A percentile compares a stretch with the other conserved stretches of the same genome.
phyloP scores from a whole-genome alignment of 1,140 invertebrate species.

The Maniola jurtina region DNA sequence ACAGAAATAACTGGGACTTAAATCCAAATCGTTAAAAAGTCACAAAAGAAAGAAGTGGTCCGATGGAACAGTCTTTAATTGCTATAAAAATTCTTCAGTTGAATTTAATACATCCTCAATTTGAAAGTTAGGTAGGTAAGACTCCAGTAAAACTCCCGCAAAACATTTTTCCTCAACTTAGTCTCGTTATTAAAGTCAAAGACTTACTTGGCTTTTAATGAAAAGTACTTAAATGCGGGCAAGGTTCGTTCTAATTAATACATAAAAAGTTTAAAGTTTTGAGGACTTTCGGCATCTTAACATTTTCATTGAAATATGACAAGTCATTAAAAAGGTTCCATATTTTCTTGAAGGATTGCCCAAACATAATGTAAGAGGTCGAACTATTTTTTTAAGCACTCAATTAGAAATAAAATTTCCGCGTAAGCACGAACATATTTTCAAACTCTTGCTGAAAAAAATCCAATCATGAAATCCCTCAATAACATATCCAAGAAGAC shows the following conservation, averaged over 20 bases:
- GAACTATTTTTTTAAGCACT: too few relatives aligned
- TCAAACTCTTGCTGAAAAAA: too few relatives aligned
- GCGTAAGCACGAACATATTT: too few relatives aligned
- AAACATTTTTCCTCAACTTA: neutral
- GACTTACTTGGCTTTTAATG: slow-evolving; percentile 10
- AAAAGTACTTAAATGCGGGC: slow-evolving; percentile 9
- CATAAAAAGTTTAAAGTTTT: slow-evolving; percentile 7
- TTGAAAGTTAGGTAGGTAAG: neutral
- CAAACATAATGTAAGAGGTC: too few relatives aligned
- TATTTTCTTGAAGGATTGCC: neutral
- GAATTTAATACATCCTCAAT: neutral
- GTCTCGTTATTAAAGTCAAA: slow-evolving; percentile 5
- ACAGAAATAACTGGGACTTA: too few relatives aligned
- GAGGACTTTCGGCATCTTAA: neutral
- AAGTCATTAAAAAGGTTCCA: neutral
- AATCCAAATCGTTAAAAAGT: too few relatives aligned
- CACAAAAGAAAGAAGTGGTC: too few relatives aligned
- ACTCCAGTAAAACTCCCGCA: neutral
- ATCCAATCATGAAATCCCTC: too few relatives aligned
- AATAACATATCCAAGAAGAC: too few relatives aligned
- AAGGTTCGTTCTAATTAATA: slow-evolving; percentile 14
- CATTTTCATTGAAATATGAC: slow-evolving; percentile 3
- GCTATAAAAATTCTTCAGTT: neutral
- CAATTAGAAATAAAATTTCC: too few relatives aligned
- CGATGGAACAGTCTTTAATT: neutral